These are phyloP conservation scores for Lasioglossum albipes DNA, from an alignment of 1,140 invertebrate genomes.

Conservation along the genomic window DNA sequence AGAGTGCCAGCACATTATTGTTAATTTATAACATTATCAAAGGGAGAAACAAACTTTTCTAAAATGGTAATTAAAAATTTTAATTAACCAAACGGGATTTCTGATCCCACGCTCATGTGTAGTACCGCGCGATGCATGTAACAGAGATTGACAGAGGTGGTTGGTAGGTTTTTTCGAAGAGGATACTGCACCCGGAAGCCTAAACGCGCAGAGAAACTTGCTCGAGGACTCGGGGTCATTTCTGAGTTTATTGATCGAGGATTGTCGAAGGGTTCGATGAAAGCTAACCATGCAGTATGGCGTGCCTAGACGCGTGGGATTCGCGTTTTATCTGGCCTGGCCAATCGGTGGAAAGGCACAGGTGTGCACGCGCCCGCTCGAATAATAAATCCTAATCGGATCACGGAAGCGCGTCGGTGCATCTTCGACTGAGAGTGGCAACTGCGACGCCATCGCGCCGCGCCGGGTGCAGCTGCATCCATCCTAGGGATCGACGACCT, in stretches of 20 bases:
- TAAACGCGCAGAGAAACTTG: no score
- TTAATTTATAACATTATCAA: no score
- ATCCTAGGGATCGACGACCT: conserved; percentile 25
- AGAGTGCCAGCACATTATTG: no score
- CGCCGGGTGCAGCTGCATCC: conserved; percentile 23
- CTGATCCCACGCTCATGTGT: no score
- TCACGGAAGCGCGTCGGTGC: conserved; percentile 35
- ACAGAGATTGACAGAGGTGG: no score
- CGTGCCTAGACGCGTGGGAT: conserved; percentile 12
- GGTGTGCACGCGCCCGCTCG: conserved; percentile 39
- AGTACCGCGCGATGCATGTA: no score
- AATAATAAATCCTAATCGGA: conserved; percentile 53
- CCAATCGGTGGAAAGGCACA: conserved; percentile 42
- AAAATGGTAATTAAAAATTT: no score
- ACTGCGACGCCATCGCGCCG: background rate
- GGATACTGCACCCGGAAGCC: no score
- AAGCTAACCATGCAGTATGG: background rate
- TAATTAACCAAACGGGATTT: no score
- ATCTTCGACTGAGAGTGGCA: conserved; percentile 32
- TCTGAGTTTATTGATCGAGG: background rate
- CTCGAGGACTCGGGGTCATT: no score
- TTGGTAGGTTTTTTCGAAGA: no score
- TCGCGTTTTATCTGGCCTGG: conserved; percentile 27
- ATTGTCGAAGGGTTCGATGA: background rate
- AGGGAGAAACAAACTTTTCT: no score